Base-by-base conservation (phyloP, 2,888 invertebrate genomes). In the Argyra leucocephala region DNA sequence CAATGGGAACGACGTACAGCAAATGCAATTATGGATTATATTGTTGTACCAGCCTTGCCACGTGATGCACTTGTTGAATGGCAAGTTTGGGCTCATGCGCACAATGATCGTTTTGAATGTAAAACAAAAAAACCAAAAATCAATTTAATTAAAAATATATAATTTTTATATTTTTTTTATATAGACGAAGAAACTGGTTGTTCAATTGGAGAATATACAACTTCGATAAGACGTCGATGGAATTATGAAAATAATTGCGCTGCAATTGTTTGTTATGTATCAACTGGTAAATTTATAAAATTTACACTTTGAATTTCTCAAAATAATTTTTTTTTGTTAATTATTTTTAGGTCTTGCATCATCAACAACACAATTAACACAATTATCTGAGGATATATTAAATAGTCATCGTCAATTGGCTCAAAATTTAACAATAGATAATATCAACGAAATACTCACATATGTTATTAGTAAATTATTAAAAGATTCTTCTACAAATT, bases 21-120 rank as follows among this genome's bases (percentile, higher is more conserved):
- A 67, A 92, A 92, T 78, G 91, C 91, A 63, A 90, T 93, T 70
- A 89, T 91, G 74, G 91, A 93, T 83, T 91, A 90, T 78, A 87
- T 93, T 62, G 90, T 94, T 63, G 89, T 95, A 67, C 85, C 88
- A 26, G 86, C 85, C 24, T 82, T 96, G 74, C 96, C 96, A 1
- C 84, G 89, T 62, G 84, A 81, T 69, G 94, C 93, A 23, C 81
- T 86, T 64, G 88, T 96, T 23, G 95, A 96, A 81, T 96, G 95
- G 95, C 93, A 93, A 77, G 91, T 94, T 67, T 92, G 92, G 91
- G 91, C 91, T 59, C 93, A 93, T 78, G 85, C 88, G 66, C 90
- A 91, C 80, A 93, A 93, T 80, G 88, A 89, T 79, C 85, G 90
- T 69, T 93, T 93, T 76, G 91, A 93, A 78, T 93, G 91, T 92